These are phyloP conservation scores for Micromys minutus DNA, from an alignment of 2,113 vertebrate species.

Conservation along the genomic window DNA sequence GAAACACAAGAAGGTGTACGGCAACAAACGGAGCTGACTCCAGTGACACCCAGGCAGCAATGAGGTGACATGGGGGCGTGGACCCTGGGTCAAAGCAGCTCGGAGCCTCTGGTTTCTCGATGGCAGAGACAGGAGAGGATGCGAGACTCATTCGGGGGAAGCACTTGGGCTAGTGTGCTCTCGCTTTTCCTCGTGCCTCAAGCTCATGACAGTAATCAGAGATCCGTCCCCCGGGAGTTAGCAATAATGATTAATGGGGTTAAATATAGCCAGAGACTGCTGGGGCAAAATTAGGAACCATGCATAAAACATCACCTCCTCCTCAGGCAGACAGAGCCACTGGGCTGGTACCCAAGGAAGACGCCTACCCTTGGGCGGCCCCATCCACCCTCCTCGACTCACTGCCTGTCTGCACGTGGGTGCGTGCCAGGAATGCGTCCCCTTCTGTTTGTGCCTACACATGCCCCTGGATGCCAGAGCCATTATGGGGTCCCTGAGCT, in stretches of 20 bases:
- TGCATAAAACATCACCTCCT: constrained; percentile 88
- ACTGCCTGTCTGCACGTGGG: background rate
- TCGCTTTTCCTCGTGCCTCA: constrained; percentile 48
- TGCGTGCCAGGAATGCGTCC: accelerated
- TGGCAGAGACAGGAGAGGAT: background rate
- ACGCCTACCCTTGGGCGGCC: constrained; percentile 10
- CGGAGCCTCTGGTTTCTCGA: background rate
- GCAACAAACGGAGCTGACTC: background rate
- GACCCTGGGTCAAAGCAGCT: background rate
- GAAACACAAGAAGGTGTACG: accelerated
- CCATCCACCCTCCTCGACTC: background rate
- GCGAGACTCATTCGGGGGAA: background rate
- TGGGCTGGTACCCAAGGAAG: background rate
- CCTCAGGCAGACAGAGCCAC: constrained; percentile 75
- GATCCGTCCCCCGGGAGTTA: constrained; percentile 81
- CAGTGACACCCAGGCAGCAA: too few relatives aligned
- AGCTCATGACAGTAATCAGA: constrained; percentile 86
- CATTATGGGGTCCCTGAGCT: background rate
- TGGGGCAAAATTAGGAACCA: constrained; percentile 83
- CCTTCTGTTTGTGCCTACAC: background rate
- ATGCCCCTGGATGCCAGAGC: background rate
- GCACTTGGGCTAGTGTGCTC: background rate
- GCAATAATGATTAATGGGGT: constrained; percentile 86
- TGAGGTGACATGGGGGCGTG: background rate
- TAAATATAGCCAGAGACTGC: constrained; percentile 87